Evolutionary conservation across 2,797 vertebrate species (phyloP).

Genomic region (Lates japonicus): DNA sequence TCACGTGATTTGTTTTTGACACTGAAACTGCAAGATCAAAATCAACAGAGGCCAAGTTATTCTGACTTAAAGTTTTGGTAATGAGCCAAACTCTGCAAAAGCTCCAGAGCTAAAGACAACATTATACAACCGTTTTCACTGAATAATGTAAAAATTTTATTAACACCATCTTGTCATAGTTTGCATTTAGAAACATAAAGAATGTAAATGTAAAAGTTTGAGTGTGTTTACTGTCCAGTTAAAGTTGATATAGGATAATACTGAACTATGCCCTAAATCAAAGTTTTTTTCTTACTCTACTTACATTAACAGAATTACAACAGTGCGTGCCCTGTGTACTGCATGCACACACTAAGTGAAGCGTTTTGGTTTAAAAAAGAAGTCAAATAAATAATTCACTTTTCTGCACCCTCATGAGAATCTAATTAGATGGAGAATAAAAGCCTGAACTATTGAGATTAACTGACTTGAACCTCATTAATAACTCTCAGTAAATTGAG

Average conservation of each 20-base stretch:
- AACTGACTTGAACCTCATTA: slow-evolving; percentile 49
- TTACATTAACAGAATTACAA: background rate
- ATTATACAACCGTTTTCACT: background rate
- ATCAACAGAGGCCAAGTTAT: too few species aligned
- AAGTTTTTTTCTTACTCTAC: background rate
- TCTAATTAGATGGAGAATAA: slow-evolving; percentile 50
- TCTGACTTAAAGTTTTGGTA: too few species aligned
- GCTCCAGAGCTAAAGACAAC: background rate
- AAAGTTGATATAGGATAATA: background rate
- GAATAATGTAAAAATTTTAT: too few species aligned
- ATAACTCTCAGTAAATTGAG: slow-evolving; percentile 59
- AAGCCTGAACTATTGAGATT: slow-evolving; percentile 39
- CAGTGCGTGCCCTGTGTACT: background rate
- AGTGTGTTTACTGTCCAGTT: background rate
- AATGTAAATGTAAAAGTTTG: background rate
- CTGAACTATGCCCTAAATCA: background rate
- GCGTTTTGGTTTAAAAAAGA: background rate
- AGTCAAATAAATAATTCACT: slow-evolving; percentile 36
- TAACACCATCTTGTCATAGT: too few species aligned
- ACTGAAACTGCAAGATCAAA: too few species aligned
- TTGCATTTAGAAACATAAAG: background rate
- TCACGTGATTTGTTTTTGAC: too few species aligned
- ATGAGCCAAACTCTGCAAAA: background rate
- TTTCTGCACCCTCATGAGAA: slow-evolving; percentile 37
- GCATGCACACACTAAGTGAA: background rate